These are phyloP conservation scores for Nymphalis c-album DNA, from an alignment of 2,888 invertebrate genomes.

Conservation along the genomic window DNA sequence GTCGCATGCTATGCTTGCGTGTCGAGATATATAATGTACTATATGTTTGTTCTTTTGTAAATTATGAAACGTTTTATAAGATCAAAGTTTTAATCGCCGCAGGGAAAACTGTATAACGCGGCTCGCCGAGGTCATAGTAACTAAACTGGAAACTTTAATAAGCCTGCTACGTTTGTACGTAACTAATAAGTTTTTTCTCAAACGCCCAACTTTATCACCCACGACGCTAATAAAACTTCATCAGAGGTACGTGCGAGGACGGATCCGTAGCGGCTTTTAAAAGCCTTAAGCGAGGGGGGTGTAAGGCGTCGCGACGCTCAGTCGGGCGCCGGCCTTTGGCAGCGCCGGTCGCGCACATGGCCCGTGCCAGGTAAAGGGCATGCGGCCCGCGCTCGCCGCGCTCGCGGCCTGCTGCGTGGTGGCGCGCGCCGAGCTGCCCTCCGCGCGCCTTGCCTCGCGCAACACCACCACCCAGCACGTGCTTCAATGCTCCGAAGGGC, in stretches of 20 bases:
- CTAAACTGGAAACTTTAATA: slow-evolving; percentile 53
- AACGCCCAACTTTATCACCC: slow-evolving; percentile 57
- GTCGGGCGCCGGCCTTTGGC: slow-evolving; percentile 77
- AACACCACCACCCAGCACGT: slow-evolving; percentile 66
- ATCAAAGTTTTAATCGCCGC: slow-evolving; percentile 6
- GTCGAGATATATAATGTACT: background rate
- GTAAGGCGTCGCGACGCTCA: slow-evolving; percentile 56
- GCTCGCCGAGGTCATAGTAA: slow-evolving; percentile 31
- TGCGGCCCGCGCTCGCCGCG: slow-evolving; percentile 77
- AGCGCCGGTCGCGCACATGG: slow-evolving; percentile 73
- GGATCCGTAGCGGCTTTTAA: slow-evolving; percentile 40
- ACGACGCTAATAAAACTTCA: slow-evolving; percentile 67
- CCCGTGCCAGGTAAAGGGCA: slow-evolving; percentile 69
- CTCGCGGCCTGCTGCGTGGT: slow-evolving; percentile 74
- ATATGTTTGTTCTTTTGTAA: background rate
- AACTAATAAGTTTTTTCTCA: slow-evolving; percentile 61
- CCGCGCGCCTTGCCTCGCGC: slow-evolving; percentile 63
- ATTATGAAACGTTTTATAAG: background rate
- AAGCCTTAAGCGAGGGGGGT: slow-evolving; percentile 43
- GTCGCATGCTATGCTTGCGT: background rate
- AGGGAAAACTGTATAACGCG: background rate
- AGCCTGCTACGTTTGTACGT: slow-evolving; percentile 37
- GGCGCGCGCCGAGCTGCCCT: slow-evolving; percentile 69
- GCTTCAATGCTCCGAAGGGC: slow-evolving; percentile 88
- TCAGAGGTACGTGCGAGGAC: slow-evolving; percentile 47